phyloP scores from a whole-genome alignment of 2,113 vertebrate genomes.

The Hippoglossus stenolepis region DNA sequence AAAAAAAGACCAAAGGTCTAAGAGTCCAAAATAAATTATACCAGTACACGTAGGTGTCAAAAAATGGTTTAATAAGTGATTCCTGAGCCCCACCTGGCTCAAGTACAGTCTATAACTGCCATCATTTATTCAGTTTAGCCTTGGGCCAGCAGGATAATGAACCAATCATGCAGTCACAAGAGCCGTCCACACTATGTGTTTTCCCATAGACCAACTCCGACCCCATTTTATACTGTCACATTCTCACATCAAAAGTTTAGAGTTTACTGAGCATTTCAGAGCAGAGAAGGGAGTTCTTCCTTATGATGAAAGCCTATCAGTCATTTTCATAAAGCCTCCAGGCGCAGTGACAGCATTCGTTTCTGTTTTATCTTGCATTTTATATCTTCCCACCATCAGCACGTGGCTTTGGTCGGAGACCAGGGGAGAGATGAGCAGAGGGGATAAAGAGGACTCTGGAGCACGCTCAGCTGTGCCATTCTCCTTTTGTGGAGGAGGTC shows the following conservation, averaged over 20 bases:
- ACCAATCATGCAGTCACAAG: constrained; percentile 23
- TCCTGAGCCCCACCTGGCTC: too few relatives aligned
- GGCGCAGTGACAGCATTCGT: constrained; percentile 47
- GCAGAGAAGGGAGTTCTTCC: constrained; percentile 44
- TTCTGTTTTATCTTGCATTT: constrained; percentile 73
- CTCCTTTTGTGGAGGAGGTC: constrained; percentile 30
- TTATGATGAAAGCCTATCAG: constrained; percentile 59
- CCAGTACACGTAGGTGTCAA: too few relatives aligned
- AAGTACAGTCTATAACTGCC: constrained; percentile 4
- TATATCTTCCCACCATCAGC: constrained; percentile 59
- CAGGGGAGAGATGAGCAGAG: neutral
- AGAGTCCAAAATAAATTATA: too few relatives aligned
- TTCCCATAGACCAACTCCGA: constrained; percentile 6
- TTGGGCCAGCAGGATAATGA: constrained; percentile 37
- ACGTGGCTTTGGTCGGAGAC: constrained; percentile 45
- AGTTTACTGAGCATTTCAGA: constrained; percentile 68
- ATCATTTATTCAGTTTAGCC: constrained; percentile 37
- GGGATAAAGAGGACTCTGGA: constrained; percentile 14
- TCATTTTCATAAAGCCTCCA: constrained; percentile 65
- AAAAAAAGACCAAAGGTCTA: too few relatives aligned
- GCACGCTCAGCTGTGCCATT: constrained; percentile 3
- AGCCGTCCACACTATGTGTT: constrained; percentile 4
- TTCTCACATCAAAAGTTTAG: constrained; percentile 52
- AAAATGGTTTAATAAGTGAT: too few relatives aligned
- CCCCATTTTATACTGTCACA: constrained; percentile 39